These are phyloP conservation scores for Drosophila burlai DNA, from an alignment of 1,140 invertebrate species.

Conservation along the genomic window DNA sequence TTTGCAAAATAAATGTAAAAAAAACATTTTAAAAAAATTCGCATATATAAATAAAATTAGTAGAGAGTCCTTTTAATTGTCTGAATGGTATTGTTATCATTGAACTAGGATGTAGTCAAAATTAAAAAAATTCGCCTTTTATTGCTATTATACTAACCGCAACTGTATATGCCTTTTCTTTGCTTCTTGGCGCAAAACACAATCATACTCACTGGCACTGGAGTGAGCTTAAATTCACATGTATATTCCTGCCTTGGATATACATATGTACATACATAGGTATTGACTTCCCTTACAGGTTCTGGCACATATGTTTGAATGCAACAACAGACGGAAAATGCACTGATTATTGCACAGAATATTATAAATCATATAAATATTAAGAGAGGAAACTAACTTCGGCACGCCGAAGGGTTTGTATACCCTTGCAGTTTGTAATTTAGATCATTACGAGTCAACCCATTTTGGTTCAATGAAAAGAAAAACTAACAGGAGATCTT, in stretches of 20 bases:
- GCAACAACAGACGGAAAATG: not conserved
- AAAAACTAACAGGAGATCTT: no score
- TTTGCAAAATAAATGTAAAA: not conserved
- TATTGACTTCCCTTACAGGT: not conserved
- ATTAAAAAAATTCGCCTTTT: not conserved
- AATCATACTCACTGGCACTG: not conserved
- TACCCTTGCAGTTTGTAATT: no score
- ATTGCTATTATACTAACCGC: not conserved
- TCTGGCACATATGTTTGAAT: conserved; percentile 1
- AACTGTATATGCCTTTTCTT: not conserved
- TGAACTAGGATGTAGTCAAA: no score
- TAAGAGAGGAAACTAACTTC: no score
- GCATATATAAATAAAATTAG: not conserved
- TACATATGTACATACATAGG: not conserved
- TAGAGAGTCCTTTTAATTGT: not conserved
- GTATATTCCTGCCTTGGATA: not conserved
- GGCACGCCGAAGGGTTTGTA: no score
- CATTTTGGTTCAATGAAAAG: no score
- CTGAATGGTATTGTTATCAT: not conserved
- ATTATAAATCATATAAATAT: no score
- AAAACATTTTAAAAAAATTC: not conserved
- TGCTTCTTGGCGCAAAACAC: not conserved
- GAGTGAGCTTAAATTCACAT: not conserved
- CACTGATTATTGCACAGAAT: not conserved
- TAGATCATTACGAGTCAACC: no score